Conservation (phyloP, 2,113 vertebrate genomes). For the Chaetura pelagica region DNA sequence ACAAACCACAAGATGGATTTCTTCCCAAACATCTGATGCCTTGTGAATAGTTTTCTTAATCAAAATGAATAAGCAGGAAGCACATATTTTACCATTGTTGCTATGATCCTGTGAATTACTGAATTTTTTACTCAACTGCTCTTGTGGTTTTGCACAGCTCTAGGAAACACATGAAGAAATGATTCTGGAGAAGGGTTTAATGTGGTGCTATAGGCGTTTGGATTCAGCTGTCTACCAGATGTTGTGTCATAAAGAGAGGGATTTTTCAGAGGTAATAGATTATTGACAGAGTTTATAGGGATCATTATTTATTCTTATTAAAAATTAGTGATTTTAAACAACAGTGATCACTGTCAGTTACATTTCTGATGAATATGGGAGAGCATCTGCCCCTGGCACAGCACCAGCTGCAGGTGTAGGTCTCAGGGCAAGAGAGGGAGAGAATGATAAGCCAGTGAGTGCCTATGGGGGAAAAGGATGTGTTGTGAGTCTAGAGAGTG, state of each 20-base stretch:
- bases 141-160: slow-evolving; percentile 11
- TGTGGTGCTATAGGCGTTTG: background rate
- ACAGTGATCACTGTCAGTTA: background rate
- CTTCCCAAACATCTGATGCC: slow-evolving; percentile 24
- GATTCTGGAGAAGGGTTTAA: background rate
- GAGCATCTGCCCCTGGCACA: background rate
- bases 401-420: background rate
- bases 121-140: slow-evolving; percentile 9
- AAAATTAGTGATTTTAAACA: background rate
- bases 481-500: background rate
- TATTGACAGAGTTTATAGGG: background rate
- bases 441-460: background rate
- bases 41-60: slow-evolving; percentile 39
- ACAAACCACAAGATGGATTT: slow-evolving; percentile 34
- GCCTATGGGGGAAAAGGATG: background rate
- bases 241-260: slow-evolving; percentile 31
- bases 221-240: slow-evolving; percentile 16
- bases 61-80: slow-evolving; percentile 5
- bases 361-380: background rate
- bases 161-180: slow-evolving; percentile 14
- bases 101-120: slow-evolving; percentile 1
- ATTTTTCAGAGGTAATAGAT: slow-evolving; percentile 16
- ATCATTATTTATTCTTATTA: background rate
- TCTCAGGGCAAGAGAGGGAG: background rate
- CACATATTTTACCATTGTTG: slow-evolving; percentile 5